Evolutionary conservation across 2,113 vertebrate species (phyloP), one percentile per base, ranked within the genome.

Genomic region (Cromileptes altivelis): DNA sequence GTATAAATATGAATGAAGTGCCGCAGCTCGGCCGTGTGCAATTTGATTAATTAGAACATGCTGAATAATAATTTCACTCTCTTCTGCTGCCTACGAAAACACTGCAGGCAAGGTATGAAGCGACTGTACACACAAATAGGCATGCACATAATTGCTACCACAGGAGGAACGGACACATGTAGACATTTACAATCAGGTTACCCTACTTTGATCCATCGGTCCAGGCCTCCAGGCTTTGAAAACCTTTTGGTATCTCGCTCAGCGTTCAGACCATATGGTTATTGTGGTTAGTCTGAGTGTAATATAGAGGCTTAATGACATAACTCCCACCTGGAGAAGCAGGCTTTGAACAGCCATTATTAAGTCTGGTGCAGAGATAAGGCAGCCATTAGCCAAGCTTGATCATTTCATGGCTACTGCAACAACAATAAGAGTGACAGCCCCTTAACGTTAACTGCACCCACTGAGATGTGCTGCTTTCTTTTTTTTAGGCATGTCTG

Each of bases 331-430:
- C 93, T 93, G 93, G 88, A 92, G 88, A 76, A 82, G 80, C 78
- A 49, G 79, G 82, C 88, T 93, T 85, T 88, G 88, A 92, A 86
- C 85, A 70, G 78, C 88, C 81, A 53, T 91, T 91, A 94, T 89
- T 87, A 91, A 78, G 83, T 85, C 82, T 87, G 88, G 85, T 83
- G 82, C 55, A 78, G 85, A 92, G 93, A 94, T 95, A 94, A 94
- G 93, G 72, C 83, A 45, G 76, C 89, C 90, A 92, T 93, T 94
- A 92, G 88, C 89, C 71, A 8, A 64, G 85, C 78, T 63, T 63
- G 86, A 91, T 93, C 81, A 88, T 93, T 92, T 92, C 87, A 93
- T 83, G 90, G 88, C 90, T 89, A 85, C 91, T 87, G 81, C 89
- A 88, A 90, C 91, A 92, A 88, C 91, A 92, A 88, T 75, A 82